Percentiles rank a stretch among this genome's conserved stretches.
Conservation (phyloP, 2,113 vertebrate genomes). For the Charadrius vociferus region DNA sequence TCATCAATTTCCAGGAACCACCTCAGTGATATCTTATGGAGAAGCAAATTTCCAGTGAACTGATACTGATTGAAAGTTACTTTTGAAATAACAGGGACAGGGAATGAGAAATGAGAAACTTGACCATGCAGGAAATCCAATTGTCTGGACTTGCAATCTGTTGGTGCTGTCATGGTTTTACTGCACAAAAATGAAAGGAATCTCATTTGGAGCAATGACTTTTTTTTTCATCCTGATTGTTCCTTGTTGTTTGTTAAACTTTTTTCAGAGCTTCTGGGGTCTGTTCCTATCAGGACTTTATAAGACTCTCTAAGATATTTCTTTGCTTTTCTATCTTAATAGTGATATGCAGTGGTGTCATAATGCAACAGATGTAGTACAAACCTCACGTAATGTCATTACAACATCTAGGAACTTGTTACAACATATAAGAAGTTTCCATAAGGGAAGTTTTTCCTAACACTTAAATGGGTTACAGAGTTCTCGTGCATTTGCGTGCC, state of each 20-base stretch:
- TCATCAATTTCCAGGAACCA: not conserved
- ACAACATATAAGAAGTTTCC: not conserved
- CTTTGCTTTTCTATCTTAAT: not conserved
- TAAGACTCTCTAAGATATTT: not conserved
- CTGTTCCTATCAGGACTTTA: not conserved
- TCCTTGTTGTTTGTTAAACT: not conserved
- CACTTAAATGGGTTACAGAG: not conserved
- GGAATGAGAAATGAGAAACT: not conserved
- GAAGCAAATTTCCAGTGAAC: not conserved
- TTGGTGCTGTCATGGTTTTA: not conserved
- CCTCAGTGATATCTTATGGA: not conserved
- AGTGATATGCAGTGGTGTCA: not conserved
- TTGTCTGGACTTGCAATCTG: not conserved
- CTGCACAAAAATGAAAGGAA: not conserved
- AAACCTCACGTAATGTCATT: not conserved
- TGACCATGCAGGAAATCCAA: fast-evolving
- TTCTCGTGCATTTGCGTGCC: not conserved
- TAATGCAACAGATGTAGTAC: not conserved
- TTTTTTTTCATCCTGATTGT: not conserved
- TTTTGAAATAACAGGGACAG: not conserved
- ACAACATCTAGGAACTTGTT: not conserved
- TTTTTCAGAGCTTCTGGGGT: not conserved
- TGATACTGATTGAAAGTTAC: not conserved
- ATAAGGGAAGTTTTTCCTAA: not conserved
- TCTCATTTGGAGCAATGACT: not conserved